phyloP scores from a whole-genome alignment of 2,797 vertebrate species.

The Aplochiton taeniatus region DNA sequence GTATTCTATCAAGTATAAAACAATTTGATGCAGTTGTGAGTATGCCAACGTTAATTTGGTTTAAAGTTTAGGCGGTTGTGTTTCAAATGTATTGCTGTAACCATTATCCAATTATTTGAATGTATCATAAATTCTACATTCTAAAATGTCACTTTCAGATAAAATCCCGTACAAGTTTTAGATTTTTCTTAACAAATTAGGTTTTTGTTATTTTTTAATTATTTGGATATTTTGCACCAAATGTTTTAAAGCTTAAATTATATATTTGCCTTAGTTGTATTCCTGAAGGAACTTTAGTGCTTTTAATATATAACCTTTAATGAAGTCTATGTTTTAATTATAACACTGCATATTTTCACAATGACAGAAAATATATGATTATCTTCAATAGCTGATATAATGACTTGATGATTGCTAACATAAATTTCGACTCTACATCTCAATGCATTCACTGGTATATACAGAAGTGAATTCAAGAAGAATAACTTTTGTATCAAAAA shows the following conservation, averaged over 20 bases:
- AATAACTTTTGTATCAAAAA: constrained; percentile 9
- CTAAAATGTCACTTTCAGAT: constrained; percentile 5
- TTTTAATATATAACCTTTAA: constrained; percentile 3
- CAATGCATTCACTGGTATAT: constrained; percentile 4
- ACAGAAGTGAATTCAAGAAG: constrained; percentile 1
- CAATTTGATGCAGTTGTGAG: background rate
- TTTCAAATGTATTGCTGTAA: background rate
- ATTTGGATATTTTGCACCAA: constrained; percentile 1
- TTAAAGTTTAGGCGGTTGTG: background rate
- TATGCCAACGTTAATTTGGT: background rate
- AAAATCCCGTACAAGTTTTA: background rate
- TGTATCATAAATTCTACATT: constrained; percentile 4
- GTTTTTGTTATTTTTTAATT: too few relatives aligned
- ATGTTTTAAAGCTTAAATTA: constrained; percentile 12
- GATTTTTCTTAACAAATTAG: too few relatives aligned
- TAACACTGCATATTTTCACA: too few relatives aligned
- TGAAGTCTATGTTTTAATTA: too few relatives aligned
- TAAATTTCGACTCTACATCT: constrained; percentile 1
- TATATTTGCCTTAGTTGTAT: constrained; percentile 27
- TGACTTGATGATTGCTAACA: constrained; percentile 18
- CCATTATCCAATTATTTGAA: constrained; percentile 7
- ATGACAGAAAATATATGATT: constrained; percentile 5
- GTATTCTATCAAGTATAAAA: background rate
- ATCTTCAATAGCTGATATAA: constrained; percentile 6
- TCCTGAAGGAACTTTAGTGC: constrained; percentile 18